These are phyloP conservation scores for Craniophora ligustri DNA, from an alignment of 2,888 invertebrate genomes.

Conservation along the genomic window DNA sequence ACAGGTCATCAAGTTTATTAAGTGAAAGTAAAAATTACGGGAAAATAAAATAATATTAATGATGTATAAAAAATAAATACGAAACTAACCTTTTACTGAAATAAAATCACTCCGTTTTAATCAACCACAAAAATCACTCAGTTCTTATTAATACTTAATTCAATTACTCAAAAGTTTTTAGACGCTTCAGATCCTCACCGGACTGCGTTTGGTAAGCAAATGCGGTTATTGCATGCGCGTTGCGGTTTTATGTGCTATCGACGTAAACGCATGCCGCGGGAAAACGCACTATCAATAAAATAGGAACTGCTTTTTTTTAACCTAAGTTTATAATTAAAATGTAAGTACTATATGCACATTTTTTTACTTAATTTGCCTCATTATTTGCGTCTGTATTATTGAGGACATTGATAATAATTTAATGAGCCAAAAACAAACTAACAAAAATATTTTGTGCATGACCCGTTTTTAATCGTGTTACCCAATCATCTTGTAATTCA, in stretches of 20 bases:
- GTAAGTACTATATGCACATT: too few species aligned
- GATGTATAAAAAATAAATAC: not conserved
- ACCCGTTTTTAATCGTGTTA: not conserved
- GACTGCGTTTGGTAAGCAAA: conserved; percentile 46
- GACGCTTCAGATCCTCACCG: conserved; percentile 38
- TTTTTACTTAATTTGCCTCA: too few species aligned
- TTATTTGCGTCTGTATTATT: conserved; percentile 1
- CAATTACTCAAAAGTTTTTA: conserved; percentile 23
- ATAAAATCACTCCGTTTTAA: conserved; percentile 21
- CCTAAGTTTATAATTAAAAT: too few species aligned
- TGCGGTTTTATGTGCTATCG: conserved; percentile 49
- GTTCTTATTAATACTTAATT: conserved; percentile 11
- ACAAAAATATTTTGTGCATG: not conserved
- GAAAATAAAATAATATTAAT: too few species aligned
- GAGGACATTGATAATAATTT: not conserved
- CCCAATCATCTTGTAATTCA: not conserved
- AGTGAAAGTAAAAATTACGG: too few species aligned
- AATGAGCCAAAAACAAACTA: not conserved
- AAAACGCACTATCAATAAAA: conserved; percentile 2
- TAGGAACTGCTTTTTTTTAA: not conserved
- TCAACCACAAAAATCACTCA: conserved; percentile 26
- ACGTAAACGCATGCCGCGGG: conserved; percentile 29
- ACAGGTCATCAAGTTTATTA: too few species aligned
- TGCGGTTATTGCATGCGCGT: conserved; percentile 44
- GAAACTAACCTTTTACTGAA: conserved; percentile 27